A percentile compares a stretch with the other conserved stretches of the same genome.
Evolutionary conservation across 1,140 invertebrate genomes (phyloP).

Genomic region (Manduca sexta): DNA sequence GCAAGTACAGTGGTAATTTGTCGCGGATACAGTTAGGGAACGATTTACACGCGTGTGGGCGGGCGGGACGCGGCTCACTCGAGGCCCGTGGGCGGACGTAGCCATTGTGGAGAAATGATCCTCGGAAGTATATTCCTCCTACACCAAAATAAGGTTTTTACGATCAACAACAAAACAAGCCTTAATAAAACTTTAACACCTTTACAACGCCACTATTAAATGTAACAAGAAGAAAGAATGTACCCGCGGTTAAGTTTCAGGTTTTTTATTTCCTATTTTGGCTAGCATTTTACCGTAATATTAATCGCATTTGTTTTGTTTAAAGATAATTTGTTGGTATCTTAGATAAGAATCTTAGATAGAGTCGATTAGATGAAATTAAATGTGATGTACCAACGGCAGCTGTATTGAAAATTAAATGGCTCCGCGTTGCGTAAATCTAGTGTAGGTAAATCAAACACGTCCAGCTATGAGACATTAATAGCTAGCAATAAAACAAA

Average conservation of each 20-base stretch:
- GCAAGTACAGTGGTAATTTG: constrained; percentile 49
- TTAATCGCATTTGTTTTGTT: no score
- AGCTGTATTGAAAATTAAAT: constrained; percentile 24
- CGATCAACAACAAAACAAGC: constrained; percentile 39
- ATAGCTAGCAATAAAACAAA: constrained; percentile 55
- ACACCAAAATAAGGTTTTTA: constrained; percentile 45
- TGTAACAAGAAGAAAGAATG: constrained; percentile 5
- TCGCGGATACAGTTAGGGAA: constrained; percentile 54
- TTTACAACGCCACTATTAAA: constrained; percentile 25
- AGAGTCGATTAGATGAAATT: constrained; percentile 15
- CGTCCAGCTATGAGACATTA: constrained; percentile 43
- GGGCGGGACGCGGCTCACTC: constrained; percentile 42
- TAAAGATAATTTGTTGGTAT: no score
- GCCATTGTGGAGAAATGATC: constrained; percentile 55
- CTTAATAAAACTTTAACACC: constrained; percentile 45
- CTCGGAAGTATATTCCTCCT: constrained; percentile 38
- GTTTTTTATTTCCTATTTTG: no score
- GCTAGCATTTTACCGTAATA: no score
- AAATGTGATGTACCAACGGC: background rate
- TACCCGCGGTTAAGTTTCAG: background rate
- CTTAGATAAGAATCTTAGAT: no score
- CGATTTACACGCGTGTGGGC: constrained; percentile 58
- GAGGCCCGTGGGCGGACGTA: constrained; percentile 44
- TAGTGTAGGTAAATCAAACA: constrained; percentile 38
- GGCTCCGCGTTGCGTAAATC: constrained; percentile 24